Evolutionary conservation across 2,888 invertebrate genomes (phyloP).

Genomic region (Rhimphoctona megacephalus): DNA sequence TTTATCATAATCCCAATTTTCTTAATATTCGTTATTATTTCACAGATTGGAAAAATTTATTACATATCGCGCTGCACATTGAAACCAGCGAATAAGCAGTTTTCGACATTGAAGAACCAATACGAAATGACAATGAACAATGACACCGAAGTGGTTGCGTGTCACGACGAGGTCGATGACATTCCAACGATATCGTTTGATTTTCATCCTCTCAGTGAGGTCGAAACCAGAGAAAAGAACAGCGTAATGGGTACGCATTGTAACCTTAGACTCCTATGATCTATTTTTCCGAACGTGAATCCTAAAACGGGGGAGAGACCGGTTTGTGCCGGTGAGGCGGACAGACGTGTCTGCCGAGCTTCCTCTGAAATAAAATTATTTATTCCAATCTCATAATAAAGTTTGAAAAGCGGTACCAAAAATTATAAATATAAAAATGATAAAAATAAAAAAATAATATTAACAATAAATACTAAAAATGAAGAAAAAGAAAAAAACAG

Average conservation of each 20-base stretch:
- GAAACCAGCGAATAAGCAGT: conserved; percentile 98
- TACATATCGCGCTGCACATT: conserved; percentile 93
- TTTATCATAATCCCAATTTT: background rate
- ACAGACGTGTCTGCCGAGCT: too few relatives aligned
- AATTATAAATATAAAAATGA: too few relatives aligned
- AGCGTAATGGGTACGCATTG: conserved; percentile 89
- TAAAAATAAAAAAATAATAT: too few relatives aligned
- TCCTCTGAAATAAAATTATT: too few relatives aligned
- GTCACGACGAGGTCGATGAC: conserved; percentile 84
- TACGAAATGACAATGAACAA: conserved; percentile 96
- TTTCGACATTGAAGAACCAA: conserved; percentile 93
- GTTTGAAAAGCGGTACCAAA: too few relatives aligned
- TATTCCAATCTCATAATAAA: too few relatives aligned
- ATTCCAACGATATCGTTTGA: conserved; percentile 90
- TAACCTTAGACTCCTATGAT: too few relatives aligned
- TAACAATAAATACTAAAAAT: too few relatives aligned
- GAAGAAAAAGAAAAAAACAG: too few relatives aligned
- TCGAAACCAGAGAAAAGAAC: conserved; percentile 89
- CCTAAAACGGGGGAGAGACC: too few relatives aligned
- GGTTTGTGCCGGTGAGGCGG: too few relatives aligned
- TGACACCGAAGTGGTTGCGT: conserved; percentile 88
- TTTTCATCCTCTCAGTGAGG: conserved; percentile 87
- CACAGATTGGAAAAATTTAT: conserved; percentile 92
- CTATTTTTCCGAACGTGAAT: too few relatives aligned
- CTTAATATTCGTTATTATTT: background rate